phyloP scores from a whole-genome alignment of 2,113 vertebrate species.

The Charina bottae region DNA sequence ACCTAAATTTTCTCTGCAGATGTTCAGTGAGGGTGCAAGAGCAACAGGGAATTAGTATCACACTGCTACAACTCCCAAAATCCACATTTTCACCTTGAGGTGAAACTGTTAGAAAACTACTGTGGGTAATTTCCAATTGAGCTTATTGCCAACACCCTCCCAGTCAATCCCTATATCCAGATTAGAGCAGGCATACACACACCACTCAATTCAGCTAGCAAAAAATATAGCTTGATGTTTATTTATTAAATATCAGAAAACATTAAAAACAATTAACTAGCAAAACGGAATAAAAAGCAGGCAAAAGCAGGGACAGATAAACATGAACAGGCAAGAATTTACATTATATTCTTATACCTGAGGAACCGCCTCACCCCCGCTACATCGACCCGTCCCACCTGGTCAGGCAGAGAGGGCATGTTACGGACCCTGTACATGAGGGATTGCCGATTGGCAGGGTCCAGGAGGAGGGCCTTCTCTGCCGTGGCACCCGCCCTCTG shows the following conservation, averaged over 20 bases:
- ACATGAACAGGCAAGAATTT: background rate
- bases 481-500: too few species aligned
- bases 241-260: background rate
- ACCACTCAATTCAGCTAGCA: background rate
- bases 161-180: background rate
- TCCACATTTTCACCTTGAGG: background rate
- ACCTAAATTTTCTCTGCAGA: background rate
- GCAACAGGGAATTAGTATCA: background rate
- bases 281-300: background rate
- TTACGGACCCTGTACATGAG: too few species aligned
- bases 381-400: too few species aligned
- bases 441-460: too few species aligned
- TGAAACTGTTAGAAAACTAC: background rate
- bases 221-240: background rate
- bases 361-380: too few species aligned
- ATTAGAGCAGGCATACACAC: background rate
- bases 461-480: too few species aligned
- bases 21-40: background rate
- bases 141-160: background rate
- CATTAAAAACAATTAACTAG: background rate
- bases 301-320: background rate
- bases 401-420: too few species aligned
- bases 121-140: background rate
- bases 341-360: background rate
- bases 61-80: background rate